Evolutionary conservation across 2,113 vertebrate genomes (phyloP).

Genomic region (Athene noctua): DNA sequence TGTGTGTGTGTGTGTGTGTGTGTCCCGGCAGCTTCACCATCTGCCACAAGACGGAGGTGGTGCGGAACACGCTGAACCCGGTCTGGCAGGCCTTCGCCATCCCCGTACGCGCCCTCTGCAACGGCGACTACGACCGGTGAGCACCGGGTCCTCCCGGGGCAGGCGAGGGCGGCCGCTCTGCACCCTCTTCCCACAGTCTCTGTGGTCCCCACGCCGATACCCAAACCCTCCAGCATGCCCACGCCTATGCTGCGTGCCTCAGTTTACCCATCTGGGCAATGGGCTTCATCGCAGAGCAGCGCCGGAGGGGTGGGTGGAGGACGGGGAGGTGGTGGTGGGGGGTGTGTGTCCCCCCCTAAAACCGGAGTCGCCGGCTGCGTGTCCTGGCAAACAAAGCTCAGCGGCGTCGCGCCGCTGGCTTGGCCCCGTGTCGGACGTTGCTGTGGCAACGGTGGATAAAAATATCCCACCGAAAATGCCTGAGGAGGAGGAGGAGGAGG

Average conservation of each 20-base stretch:
- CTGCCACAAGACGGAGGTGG: conserved; percentile 81
- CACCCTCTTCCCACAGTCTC: background rate
- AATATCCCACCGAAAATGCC: conserved; percentile 7
- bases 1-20: too few relatives aligned
- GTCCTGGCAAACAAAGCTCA: background rate
- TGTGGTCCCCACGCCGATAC: background rate
- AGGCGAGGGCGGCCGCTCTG: background rate
- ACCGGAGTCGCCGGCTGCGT: background rate
- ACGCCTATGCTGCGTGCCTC: background rate
- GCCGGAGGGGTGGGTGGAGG: too few relatives aligned
- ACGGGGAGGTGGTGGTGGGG: too few relatives aligned
- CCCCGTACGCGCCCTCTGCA: conserved; percentile 90
- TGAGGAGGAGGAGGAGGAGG: background rate
- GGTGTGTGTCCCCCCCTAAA: too few relatives aligned
- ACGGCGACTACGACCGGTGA: conserved; percentile 90
- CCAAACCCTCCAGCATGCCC: background rate
- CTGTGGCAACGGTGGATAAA: conserved; percentile 31
- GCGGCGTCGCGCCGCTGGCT: background rate
- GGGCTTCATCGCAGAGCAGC: background rate
- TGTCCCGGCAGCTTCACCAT: conserved; percentile 76
- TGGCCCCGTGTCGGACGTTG: conserved; percentile 9
- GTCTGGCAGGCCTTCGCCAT: conserved; percentile 90
- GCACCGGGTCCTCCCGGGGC: background rate
- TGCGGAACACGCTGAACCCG: conserved; percentile 88
- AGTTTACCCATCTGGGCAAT: background rate